Evolutionary conservation across 2,888 invertebrate genomes (phyloP), one percentile per base, ranked within the genome.

Genomic region (Caenorhabditis japonica): DNA sequence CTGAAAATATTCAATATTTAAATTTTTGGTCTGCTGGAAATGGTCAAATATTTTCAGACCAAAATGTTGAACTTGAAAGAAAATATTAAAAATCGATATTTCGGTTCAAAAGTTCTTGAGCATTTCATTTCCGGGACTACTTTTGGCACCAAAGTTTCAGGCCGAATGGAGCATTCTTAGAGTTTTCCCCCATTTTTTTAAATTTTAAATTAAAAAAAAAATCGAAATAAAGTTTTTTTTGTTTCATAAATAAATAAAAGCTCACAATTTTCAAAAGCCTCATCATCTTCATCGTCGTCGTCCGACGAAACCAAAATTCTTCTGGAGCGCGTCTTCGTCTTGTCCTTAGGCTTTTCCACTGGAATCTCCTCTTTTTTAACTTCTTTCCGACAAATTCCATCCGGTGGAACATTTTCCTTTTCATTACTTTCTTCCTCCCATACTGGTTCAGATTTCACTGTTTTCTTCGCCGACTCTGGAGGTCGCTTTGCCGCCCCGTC

Each of bases 251-350:
- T 34, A 34, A 34, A 10, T 12, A 34, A 8, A 34, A 23, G 8
- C 38, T 70, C 25, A 70, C 70, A 70, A 10, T 72, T 47, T 10
- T 73, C 66, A 27, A 66, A 66, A 4, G n/a, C n/a, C n/a, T n/a
- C n/a, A n/a, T 60, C 47, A 10, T 34, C 55, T 0, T 64, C 58
- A 10, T 70, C 70, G n/a, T 39, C 7, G 43, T 73, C 66, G 0
- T 51, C 49, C 1, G 71, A 62, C 10, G 62, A 56, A 10, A 61
- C 19, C 5, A 39, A 51, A 15, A 51, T 62, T 58, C 23, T 56
- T 30, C 30, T 71, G 5, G 61, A 41, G 25, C 60, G 46, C 7
- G 39, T 15, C 17, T 39, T 39, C 13, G 17, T 17, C 39, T 39
- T 39, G 4, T 39, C 8, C 34, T 49, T 58, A 25, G n/a, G 25